Conservation (phyloP, 2,113 vertebrate species). For the Polypterus bichir region DNA sequence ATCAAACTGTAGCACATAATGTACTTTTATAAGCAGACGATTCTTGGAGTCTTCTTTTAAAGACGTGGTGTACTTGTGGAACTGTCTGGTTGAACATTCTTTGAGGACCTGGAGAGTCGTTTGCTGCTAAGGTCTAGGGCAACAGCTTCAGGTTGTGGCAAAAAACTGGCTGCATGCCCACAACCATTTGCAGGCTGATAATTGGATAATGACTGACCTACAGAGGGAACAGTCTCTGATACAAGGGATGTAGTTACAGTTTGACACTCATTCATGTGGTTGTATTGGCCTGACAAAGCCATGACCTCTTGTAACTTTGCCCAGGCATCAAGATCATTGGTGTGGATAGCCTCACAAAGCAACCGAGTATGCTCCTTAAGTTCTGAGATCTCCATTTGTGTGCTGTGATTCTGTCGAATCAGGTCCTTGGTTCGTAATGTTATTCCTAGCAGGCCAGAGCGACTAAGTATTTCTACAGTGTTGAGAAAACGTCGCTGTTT, state of each 20-base stretch:
- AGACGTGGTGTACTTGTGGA: slow-evolving; percentile 19
- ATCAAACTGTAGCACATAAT: too few relatives aligned
- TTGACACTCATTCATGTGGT: slow-evolving; percentile 17
- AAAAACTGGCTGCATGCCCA: background rate
- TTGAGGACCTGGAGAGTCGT: background rate
- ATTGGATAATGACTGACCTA: background rate
- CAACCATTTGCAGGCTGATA: background rate
- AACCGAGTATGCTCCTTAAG: slow-evolving; percentile 42
- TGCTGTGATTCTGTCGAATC: slow-evolving; percentile 35
- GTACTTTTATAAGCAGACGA: too few relatives aligned
- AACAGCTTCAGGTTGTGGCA: background rate
- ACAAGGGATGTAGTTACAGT: background rate
- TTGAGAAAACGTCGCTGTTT: slow-evolving; percentile 43
- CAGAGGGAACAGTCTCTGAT: background rate
- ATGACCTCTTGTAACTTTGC: slow-evolving; percentile 32
- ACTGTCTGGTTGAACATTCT: slow-evolving; percentile 36
- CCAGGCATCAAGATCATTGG: slow-evolving; percentile 18
- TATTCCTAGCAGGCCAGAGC: slow-evolving; percentile 46
- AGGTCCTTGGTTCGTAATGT: slow-evolving; percentile 47
- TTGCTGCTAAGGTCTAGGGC: slow-evolving; percentile 7
- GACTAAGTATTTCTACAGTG: slow-evolving; percentile 41
- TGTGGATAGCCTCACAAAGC: slow-evolving; percentile 31
- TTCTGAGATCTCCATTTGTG: slow-evolving; percentile 36
- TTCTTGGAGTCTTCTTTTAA: too few relatives aligned
- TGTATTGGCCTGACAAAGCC: slow-evolving; percentile 38